Evolutionary conservation across 2,113 vertebrate species (phyloP), one percentile per base, ranked within the genome.

Genomic region (Dipodomys stephensi): DNA sequence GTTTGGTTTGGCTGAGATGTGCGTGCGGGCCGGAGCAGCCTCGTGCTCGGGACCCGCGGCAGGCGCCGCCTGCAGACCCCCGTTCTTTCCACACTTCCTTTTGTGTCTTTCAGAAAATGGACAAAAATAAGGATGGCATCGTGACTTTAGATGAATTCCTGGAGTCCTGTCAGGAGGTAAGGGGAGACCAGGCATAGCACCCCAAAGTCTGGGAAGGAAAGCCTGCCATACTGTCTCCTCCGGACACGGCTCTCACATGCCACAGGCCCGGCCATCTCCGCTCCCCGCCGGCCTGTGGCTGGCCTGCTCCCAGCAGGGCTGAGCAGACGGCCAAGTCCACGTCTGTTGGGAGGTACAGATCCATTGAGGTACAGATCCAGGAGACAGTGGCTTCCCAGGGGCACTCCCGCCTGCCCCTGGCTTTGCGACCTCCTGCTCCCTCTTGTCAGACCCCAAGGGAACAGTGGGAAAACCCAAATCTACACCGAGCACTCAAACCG

Each of bases 71-170:
- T 69, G 30, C 60, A 60, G 65, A 71, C 77, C 9, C 49, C 28
- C 8, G 65, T 7, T 72, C 88, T 49, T 67, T 22, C 64, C 28
- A 90, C 80, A 12, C 30, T 81, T 89, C 69, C 71, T 91, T 4
- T 77, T 95, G 18, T 94, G 19, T 85, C 92, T 92, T 62, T 92
- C 98, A 99, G 99, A 99, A 99, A 99, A 99, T 99, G 99, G 99
- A 99, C 97, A 99, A 99, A 98, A 99, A 99, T 98, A 99, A 99
- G 98, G 99, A 99, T 35, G 99, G 99, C 28, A 98, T 99, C 30
- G 99, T 99, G 97, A 99, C 99, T 88, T 98, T 99, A 90, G 99
- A 99, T 96, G 99, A 99, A 97, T 99, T 99, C 97, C 99, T 99
- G 97, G 97, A 99, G 90, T 99, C 99, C 0, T 99, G 99, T 98